A percentile compares a stretch with the other conserved stretches of the same genome.
phyloP scores from a whole-genome alignment of 2,888 invertebrate species.

The Myopa testacea region DNA sequence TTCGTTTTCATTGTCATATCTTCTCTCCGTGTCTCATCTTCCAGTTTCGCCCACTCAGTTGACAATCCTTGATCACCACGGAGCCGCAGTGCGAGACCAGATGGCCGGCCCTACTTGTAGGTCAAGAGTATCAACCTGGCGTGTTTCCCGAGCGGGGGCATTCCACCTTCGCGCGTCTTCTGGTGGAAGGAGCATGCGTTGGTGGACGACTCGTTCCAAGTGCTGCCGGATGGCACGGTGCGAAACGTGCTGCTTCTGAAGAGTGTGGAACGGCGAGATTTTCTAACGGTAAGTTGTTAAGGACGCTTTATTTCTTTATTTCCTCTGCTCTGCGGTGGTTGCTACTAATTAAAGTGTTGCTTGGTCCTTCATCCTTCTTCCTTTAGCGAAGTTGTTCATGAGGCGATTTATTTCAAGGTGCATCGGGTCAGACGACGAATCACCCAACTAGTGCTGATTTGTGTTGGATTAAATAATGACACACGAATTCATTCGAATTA shows the following conservation, averaged over 20 bases:
- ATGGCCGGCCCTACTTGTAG: conserved; percentile 82
- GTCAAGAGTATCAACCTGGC: conserved; percentile 81
- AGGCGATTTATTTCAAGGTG: no score
- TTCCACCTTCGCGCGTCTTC: conserved; percentile 77
- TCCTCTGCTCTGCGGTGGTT: background rate
- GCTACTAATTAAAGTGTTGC: no score
- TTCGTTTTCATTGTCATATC: conserved; percentile 2
- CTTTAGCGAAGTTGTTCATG: no score
- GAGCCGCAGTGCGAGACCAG: conserved; percentile 75
- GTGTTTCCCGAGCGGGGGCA: conserved; percentile 81
- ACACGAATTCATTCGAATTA: no score
- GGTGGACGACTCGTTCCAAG: conserved; percentile 73
- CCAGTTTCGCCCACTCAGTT: conserved; percentile 82
- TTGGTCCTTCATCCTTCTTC: no score
- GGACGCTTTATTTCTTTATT: conserved; percentile 52
- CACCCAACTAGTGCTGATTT: no score
- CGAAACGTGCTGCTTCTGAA: conserved; percentile 65
- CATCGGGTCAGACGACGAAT: no score
- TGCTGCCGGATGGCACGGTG: conserved; percentile 67
- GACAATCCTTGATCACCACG: conserved; percentile 79
- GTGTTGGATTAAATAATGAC: no score
- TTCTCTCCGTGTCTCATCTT: conserved; percentile 46
- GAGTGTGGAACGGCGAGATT: conserved; percentile 65
- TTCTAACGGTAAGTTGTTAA: conserved; percentile 63
- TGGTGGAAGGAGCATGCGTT: conserved; percentile 79